Conservation (phyloP, 2,888 invertebrate genomes). For the Lymantria dispar region DNA sequence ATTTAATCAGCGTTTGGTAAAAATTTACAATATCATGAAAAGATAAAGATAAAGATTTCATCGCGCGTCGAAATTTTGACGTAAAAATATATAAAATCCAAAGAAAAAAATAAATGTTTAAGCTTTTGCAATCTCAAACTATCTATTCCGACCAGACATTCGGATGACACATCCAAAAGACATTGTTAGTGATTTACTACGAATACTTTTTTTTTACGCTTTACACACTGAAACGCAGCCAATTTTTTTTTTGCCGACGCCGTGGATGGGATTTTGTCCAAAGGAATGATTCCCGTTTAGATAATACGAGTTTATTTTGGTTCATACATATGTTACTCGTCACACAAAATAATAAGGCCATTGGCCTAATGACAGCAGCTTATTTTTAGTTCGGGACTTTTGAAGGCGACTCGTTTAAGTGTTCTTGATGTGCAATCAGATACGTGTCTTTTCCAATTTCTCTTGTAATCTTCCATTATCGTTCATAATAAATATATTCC, state of each 20-base stretch:
- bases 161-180: slow-evolving; percentile 52
- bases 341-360: slow-evolving; percentile 79
- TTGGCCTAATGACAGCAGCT: slow-evolving; percentile 77
- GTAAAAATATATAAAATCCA: slow-evolving; percentile 37
- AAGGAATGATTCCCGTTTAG: slow-evolving; percentile 68
- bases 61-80: slow-evolving; percentile 36
- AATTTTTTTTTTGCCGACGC: slow-evolving; percentile 56
- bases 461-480: slow-evolving; percentile 17
- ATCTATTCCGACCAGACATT: slow-evolving; percentile 45
- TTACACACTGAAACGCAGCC: slow-evolving; percentile 62
- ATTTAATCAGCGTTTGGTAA: no score
- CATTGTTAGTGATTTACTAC: slow-evolving; percentile 64
- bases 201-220: slow-evolving; percentile 39
- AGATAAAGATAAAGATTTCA: slow-evolving; percentile 36
- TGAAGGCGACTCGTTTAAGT: slow-evolving; percentile 61
- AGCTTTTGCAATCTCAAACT: slow-evolving; percentile 47
- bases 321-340: slow-evolving; percentile 76
- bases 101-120: slow-evolving; percentile 31
- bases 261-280: slow-evolving; percentile 51
- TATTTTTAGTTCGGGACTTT: slow-evolving; percentile 65
- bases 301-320: slow-evolving; percentile 75
- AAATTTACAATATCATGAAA: slow-evolving; percentile 20
- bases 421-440: slow-evolving; percentile 38
- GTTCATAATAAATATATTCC: slow-evolving; percentile 1
- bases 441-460: slow-evolving; percentile 36